Evolutionary conservation across 2,888 invertebrate species (phyloP).

Genomic region (Quadroppia sp.): DNA sequence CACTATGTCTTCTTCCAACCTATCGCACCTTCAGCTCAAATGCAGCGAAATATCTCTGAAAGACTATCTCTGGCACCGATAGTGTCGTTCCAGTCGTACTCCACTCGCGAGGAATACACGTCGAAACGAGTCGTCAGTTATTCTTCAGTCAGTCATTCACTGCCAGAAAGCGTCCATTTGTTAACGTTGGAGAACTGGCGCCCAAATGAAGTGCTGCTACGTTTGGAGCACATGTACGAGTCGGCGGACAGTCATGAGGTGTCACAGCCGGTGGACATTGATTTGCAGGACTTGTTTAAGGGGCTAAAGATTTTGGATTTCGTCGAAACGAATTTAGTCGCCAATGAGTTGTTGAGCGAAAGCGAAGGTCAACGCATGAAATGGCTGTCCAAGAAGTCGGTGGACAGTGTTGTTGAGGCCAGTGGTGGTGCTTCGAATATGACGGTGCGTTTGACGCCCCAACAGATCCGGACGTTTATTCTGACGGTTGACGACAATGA

Average conservation of each 20-base stretch:
- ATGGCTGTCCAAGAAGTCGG: constrained; percentile 41
- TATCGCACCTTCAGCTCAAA: constrained; percentile 37
- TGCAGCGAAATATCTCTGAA: constrained; percentile 42
- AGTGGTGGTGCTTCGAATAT: constrained; percentile 29
- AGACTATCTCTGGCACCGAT: constrained; percentile 43
- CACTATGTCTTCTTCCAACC: constrained; percentile 44
- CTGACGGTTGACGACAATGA: not conserved
- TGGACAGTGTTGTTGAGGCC: no score
- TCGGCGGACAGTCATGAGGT: constrained; percentile 40
- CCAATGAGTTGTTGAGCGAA: constrained; percentile 41
- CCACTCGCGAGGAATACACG: not conserved
- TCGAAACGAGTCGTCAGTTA: not conserved
- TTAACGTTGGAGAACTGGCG: constrained; percentile 45
- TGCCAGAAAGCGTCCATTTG: constrained; percentile 47
- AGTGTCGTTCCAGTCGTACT: constrained; percentile 41
- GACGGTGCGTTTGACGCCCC: constrained; percentile 43
- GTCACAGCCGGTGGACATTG: constrained; percentile 43
- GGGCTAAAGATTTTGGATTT: constrained; percentile 43
- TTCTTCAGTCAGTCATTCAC: not conserved
- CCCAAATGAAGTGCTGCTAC: constrained; percentile 42
- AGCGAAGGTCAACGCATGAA: constrained; percentile 37
- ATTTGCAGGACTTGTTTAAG: constrained; percentile 45
- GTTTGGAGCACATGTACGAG: constrained; percentile 46
- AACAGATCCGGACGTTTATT: constrained; percentile 47
- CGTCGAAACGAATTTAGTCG: constrained; percentile 45